Conservation (phyloP, 2,888 invertebrate genomes). For the Oconnorella tubifera region DNA sequence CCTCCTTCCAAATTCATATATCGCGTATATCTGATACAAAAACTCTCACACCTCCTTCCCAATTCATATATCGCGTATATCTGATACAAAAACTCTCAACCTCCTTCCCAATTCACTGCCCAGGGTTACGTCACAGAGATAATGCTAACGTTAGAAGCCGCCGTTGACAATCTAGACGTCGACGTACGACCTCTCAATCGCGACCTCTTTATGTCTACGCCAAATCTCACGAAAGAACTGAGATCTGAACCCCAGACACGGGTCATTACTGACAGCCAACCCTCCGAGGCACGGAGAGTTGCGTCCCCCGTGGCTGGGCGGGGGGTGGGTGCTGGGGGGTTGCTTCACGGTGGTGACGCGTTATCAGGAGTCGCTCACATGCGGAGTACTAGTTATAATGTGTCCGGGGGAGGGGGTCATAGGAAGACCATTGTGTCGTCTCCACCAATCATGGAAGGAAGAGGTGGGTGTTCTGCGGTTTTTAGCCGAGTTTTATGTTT, state of each 20-base stretch:
- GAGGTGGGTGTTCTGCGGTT: too few species aligned
- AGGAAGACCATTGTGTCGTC: constrained; percentile 66
- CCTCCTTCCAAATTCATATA: too few species aligned
- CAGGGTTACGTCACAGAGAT: constrained; percentile 95
- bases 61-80: too few species aligned
- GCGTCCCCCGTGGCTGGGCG: background rate
- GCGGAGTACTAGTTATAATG: constrained; percentile 80
- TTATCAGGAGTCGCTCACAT: constrained; percentile 65
- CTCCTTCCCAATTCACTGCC: too few species aligned
- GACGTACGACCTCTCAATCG: constrained; percentile 74
- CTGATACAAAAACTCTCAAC: too few species aligned
- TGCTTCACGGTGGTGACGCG: background rate
- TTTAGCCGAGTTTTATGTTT: too few species aligned
- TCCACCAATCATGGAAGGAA: constrained; percentile 31
- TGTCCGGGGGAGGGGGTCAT: background rate
- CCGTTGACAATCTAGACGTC: constrained; percentile 78
- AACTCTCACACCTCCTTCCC: too few species aligned
- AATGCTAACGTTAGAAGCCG: constrained; percentile 87
- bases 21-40: too few species aligned
- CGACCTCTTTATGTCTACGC: constrained; percentile 93
- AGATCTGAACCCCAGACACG: constrained; percentile 40
- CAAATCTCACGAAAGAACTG: constrained; percentile 65
- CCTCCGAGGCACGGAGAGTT: too few species aligned
- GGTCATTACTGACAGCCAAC: background rate
- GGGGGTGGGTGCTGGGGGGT: background rate